Evolutionary conservation across 2,888 invertebrate species (phyloP), one percentile per base, ranked within the genome.

Genomic region (Ceratothoa steindachneri): DNA sequence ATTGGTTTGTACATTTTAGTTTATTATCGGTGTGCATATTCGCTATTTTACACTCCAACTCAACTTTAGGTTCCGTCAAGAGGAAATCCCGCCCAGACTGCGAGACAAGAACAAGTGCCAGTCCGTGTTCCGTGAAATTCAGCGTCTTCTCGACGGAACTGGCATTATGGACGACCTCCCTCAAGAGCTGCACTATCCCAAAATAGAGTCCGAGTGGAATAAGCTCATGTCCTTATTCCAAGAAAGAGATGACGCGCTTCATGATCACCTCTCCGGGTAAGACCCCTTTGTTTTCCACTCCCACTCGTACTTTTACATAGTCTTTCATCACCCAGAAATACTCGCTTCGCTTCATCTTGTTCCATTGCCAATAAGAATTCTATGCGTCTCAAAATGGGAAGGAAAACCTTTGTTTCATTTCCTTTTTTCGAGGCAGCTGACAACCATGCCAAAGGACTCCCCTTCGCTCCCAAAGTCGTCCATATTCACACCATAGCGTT

Each of bases 61-160:
- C n/a, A n/a, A n/a, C 41, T 9, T 41, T 15, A 79, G 79, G 83
- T 98, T 98, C 88, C 90, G 93, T 84, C 92, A 90, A 83, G 97
- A 97, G 84, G 97, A 98, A 86, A 90, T 98, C 80, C 95, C 96
- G 77, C 91, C 93, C 15, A 88, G 93, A 80, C 92, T 93, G 84
- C 89, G 93, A 75, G 95, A 96, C 85, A 96, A 95, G 83, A 91
- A 93, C 84, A 91, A 92, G 83, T 88, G 97, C 77, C 87, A 90
- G 82, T 91, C 93, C 83, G 89, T 94, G 79, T 97, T 93, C 87
- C 88, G 91, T 82, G 94, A 94, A 27, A 74, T 76, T 53, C 74
- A 74, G 70, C 72, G 73, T 29, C 71, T 74, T n/a, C 69, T 80
- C 41, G 75, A 74, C 27, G 71, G 75, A 41, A 76, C 72, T 5